Evolutionary conservation across 2,888 invertebrate genomes (phyloP).

Genomic region (Muscina levida): DNA sequence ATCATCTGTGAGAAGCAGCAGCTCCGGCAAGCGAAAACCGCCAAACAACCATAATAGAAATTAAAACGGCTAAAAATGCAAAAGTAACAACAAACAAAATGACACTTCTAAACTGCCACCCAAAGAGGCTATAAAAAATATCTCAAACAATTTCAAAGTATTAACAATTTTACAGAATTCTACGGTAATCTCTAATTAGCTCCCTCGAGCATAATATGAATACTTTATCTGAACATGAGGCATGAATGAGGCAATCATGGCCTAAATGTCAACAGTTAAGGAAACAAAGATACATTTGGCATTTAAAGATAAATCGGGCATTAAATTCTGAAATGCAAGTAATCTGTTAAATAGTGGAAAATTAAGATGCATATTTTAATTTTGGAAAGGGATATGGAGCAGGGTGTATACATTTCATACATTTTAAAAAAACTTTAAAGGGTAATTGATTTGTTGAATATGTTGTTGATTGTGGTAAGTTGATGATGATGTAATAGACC

Average conservation of each 20-base stretch:
- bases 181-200: constrained; percentile 79
- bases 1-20: neutral
- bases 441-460: too few relatives aligned
- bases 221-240: constrained; percentile 3
- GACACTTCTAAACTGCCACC: neutral
- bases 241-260: neutral
- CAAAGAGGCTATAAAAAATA: neutral
- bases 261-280: neutral
- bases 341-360: too few relatives aligned
- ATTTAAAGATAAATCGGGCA: too few relatives aligned
- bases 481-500: too few relatives aligned
- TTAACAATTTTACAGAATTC: constrained; percentile 7
- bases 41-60: constrained; percentile 18
- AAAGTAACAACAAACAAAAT: neutral
- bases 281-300: neutral
- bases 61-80: constrained; percentile 15
- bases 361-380: too few relatives aligned
- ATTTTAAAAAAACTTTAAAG: too few relatives aligned
- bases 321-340: too few relatives aligned
- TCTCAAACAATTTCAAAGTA: constrained; percentile 16
- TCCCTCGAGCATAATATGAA: constrained; percentile 69
- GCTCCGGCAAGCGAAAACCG: neutral
- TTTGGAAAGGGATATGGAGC: too few relatives aligned
- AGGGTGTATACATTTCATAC: too few relatives aligned
- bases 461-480: too few relatives aligned